Evolutionary conservation across 1,140 invertebrate genomes (phyloP).

Genomic region (Heliconius melpomene): DNA sequence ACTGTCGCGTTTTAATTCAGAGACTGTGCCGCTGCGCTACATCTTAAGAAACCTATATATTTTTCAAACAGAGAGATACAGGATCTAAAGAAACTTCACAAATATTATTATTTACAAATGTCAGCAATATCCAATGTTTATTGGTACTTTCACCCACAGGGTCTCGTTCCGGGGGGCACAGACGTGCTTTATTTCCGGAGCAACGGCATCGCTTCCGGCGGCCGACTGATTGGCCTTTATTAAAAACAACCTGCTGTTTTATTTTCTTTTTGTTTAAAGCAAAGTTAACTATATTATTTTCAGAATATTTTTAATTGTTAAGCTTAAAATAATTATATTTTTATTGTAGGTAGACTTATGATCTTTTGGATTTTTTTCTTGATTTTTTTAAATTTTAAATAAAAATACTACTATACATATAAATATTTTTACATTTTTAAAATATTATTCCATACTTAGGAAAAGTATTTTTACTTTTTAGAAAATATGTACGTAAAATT

Average conservation of each 20-base stretch:
- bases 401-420: too few species aligned
- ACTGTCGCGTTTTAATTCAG: too few species aligned
- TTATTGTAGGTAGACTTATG: too few species aligned
- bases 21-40: too few species aligned
- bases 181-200: slow-evolving; percentile 6
- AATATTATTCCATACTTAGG: too few species aligned
- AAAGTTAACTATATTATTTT: not conserved
- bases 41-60: not conserved
- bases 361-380: too few species aligned
- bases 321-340: not conserved
- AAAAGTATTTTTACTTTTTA: too few species aligned
- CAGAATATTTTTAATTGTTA: not conserved
- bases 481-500: too few species aligned
- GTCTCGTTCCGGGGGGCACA: slow-evolving; percentile 13
- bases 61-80: not conserved
- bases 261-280: not conserved
- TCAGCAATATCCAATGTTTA: slow-evolving; percentile 10
- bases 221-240: slow-evolving; percentile 9
- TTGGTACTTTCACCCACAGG: slow-evolving; percentile 12
- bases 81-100: not conserved
- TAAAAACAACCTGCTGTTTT: not conserved
- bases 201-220: slow-evolving; percentile 6
- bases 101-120: slow-evolving; percentile 11
- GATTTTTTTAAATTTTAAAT: too few species aligned
- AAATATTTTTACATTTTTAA: too few species aligned